Base-by-base conservation (phyloP, 2,888 invertebrate species). In the Apodemia mormo region DNA sequence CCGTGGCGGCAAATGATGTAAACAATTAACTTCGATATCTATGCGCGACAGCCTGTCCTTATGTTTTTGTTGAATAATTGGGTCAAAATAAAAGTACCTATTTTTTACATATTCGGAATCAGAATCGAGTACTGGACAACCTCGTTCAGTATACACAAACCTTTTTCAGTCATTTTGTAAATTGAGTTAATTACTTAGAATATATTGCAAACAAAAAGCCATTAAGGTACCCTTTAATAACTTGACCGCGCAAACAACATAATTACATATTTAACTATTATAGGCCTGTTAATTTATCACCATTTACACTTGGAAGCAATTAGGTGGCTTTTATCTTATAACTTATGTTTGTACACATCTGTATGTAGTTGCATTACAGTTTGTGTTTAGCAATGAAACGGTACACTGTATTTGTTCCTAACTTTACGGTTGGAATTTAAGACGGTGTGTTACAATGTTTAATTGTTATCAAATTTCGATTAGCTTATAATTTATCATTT, bases 401-500 rank as follows among this genome's bases (percentile, higher is more conserved):
- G 71, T 67, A 65, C 66, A 67, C 69, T 56, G 64, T 65, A 68
- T 64, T 64, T 64, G 64, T 64, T 33, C 30, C 7, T 33, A 37
- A 37, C 33, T 37, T 64, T 37, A 64, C 37, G 37, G 3, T 37
- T 12, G 64, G 37, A 30, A 33, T 64, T 64, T 33, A 37, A 33
- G 14, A 12, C 37, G 64, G 37, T 64, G 64, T 64, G 37, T 64
- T 37, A 37, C 33, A 30, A 58, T 64, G 64, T 68, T 65, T 43
- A 56, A 33, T 69, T 64, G 64, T 75, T 76, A 75, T 75, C 83
- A 80, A 76, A 73, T 76, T 76, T 80, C 78, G 87, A 88, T 88
- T 88, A 86, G 73, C 81, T 81, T 82, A 84, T 79, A 78, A 80
- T 80, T 84, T 85, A 87, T 85, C 82, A 79, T 81, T 82, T 84